Conservation (phyloP, 2,888 invertebrate species). For the Parochlus steinenii region DNA sequence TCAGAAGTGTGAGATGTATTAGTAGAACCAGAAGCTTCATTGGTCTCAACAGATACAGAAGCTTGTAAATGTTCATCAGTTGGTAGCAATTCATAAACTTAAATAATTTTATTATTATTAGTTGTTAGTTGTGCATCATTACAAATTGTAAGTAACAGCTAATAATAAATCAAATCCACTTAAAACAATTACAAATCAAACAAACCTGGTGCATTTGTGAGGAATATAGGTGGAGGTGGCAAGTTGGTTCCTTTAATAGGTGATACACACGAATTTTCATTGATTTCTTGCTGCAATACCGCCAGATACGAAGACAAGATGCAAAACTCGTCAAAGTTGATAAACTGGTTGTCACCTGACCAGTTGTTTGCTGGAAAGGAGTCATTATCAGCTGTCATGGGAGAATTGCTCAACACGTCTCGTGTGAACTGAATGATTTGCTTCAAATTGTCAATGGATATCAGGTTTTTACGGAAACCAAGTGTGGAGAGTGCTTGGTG, state of each 20-base stretch:
- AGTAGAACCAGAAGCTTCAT: too few species aligned
- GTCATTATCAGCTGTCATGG: conserved; percentile 1
- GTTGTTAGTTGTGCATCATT: too few species aligned
- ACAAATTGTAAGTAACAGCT: too few species aligned
- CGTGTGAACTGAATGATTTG: conserved; percentile 13
- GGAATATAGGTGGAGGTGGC: conserved; percentile 30
- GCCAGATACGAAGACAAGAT: conserved; percentile 29
- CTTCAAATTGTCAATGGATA: conserved; percentile 26
- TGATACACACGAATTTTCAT: conserved; percentile 31
- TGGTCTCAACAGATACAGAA: too few species aligned
- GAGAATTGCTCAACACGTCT: conserved; percentile 6
- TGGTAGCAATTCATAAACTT: too few species aligned
- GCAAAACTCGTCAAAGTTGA: conserved; percentile 30
- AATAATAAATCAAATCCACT: too few species aligned
- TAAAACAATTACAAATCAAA: not conserved
- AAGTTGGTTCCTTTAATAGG: conserved; percentile 31
- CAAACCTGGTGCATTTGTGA: conserved; percentile 28
- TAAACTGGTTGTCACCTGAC: conserved; percentile 13
- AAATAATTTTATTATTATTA: too few species aligned
- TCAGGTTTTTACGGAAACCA: conserved; percentile 29
- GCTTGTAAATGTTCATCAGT: too few species aligned
- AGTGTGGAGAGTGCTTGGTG: conserved; percentile 29
- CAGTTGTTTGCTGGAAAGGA: conserved; percentile 9
- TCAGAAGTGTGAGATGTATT: too few species aligned
- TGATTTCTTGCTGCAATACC: conserved; percentile 29